Percentiles rank a stretch among this genome's conserved stretches.
Conservation (phyloP, 2,113 vertebrate genomes). For the Hassar affinis region DNA sequence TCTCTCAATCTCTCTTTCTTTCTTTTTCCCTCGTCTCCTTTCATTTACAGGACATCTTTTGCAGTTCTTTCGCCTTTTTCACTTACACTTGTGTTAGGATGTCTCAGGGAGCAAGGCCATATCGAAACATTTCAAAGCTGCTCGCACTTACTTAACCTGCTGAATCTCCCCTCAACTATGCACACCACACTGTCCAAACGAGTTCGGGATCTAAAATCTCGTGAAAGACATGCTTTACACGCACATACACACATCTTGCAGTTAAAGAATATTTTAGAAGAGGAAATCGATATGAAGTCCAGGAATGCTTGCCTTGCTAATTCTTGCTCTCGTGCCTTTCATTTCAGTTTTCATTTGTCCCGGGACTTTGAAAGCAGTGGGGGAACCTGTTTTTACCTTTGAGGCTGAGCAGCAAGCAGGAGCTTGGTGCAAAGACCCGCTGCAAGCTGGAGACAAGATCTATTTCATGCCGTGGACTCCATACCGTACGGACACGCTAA, state of each 20-base stretch:
- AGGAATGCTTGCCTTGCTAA: conserved; percentile 30
- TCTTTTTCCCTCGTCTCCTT: conserved; percentile 53
- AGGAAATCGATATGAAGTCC: not conserved
- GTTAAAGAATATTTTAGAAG: conserved; percentile 23
- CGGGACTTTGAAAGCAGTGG: conserved; percentile 92
- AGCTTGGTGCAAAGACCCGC: conserved; percentile 97
- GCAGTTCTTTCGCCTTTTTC: conserved; percentile 46
- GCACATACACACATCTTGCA: conserved; percentile 18
- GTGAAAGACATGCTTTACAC: conserved; percentile 21
- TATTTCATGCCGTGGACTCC: conserved; percentile 99
- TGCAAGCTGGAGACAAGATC: conserved; percentile 96
- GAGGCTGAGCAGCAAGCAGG: conserved; percentile 97
- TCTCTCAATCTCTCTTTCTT: not conserved
- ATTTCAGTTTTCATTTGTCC: conserved; percentile 98
- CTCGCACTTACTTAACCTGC: conserved; percentile 45
- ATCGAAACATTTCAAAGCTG: conserved; percentile 33
- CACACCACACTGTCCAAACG: conserved; percentile 32
- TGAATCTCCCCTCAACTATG: conserved; percentile 47
- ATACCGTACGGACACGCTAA: conserved; percentile 93
- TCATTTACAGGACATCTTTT: conserved; percentile 65
- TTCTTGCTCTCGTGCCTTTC: conserved; percentile 60
- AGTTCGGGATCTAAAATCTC: conserved; percentile 32
- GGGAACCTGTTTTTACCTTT: conserved; percentile 89
- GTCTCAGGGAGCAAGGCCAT: conserved; percentile 53
- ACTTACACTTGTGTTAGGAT: conserved; percentile 45